Percentiles rank a stretch among this genome's conserved stretches.
These are phyloP conservation scores for Poecilia velifera DNA, from an alignment of 2,797 vertebrate species.

Conservation along the genomic window DNA sequence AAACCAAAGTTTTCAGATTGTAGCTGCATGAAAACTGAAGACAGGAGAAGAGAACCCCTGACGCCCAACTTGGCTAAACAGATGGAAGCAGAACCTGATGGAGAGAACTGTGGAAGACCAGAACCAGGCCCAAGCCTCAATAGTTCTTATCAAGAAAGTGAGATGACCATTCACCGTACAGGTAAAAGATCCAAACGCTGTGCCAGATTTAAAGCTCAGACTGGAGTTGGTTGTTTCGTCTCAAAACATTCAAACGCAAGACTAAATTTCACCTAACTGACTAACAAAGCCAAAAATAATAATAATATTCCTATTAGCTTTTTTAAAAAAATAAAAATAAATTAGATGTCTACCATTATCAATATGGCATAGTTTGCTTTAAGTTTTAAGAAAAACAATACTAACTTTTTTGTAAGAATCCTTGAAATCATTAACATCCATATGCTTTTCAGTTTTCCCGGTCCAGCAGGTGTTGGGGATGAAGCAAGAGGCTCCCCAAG, in stretches of 20 bases:
- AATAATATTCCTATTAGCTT: too few species aligned
- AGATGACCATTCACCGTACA: background rate
- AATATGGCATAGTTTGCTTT: background rate
- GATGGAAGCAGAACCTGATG: background rate
- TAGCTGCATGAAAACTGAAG: background rate
- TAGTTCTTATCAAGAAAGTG: background rate
- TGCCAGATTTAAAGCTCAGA: background rate
- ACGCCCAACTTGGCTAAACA: background rate
- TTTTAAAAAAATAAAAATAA: background rate
- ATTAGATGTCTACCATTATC: background rate
- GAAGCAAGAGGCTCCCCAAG: background rate
- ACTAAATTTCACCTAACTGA: background rate
- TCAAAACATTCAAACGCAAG: background rate
- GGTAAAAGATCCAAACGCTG: background rate
- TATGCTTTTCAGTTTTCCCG: background rate
- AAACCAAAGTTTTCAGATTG: conserved; percentile 1
- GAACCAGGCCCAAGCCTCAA: background rate
- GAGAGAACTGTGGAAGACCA: background rate
- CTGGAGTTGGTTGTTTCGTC: background rate
- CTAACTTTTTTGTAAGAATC: background rate
- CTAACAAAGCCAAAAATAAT: background rate
- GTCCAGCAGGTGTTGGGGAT: background rate
- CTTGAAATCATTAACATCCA: background rate
- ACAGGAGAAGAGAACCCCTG: background rate
- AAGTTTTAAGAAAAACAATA: background rate